Percentiles rank a stretch among this genome's conserved stretches.
Conservation (phyloP, 2,888 invertebrate genomes). For the Scelioninae gen. 1 region DNA sequence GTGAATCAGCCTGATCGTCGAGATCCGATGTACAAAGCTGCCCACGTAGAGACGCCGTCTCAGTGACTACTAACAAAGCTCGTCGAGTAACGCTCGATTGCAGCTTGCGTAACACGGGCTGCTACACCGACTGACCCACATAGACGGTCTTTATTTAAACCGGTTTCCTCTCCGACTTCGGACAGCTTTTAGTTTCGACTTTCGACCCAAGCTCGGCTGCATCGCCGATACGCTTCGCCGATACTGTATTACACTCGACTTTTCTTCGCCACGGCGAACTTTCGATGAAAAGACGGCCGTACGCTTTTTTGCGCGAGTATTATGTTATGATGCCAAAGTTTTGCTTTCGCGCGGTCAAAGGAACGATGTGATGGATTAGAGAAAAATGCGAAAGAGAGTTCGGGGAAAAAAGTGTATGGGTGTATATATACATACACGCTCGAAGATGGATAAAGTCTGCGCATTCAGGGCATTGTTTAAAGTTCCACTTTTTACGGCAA, state of each 20-base stretch:
- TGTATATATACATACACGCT: conserved; percentile 2
- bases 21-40: conserved; percentile 45
- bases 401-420: not conserved
- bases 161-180: conserved; percentile 80
- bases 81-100: conserved; percentile 71
- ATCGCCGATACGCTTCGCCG: conserved; percentile 63
- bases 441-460: not conserved
- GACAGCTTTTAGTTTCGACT: conserved; percentile 80
- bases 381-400: conserved; percentile 1
- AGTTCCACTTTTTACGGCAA: conserved; percentile 23
- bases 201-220: conserved; percentile 71
- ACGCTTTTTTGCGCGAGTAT: conserved; percentile 38
- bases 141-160: conserved; percentile 84
- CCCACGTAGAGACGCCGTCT: conserved; percentile 62
- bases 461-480: conserved; percentile 42
- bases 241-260: conserved; percentile 60
- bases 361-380: conserved; percentile 46
- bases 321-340: conserved; percentile 54
- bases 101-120: conserved; percentile 77
- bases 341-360: conserved; percentile 42
- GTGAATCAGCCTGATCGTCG: conserved; percentile 43
- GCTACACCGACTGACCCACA: conserved; percentile 83
- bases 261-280: conserved; percentile 47
- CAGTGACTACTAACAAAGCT: conserved; percentile 71
- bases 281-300: conserved; percentile 48